Percentiles rank a stretch among this genome's conserved stretches.
phyloP scores from a whole-genome alignment of 2,888 invertebrate genomes.

The Ormyrus labotus region DNA sequence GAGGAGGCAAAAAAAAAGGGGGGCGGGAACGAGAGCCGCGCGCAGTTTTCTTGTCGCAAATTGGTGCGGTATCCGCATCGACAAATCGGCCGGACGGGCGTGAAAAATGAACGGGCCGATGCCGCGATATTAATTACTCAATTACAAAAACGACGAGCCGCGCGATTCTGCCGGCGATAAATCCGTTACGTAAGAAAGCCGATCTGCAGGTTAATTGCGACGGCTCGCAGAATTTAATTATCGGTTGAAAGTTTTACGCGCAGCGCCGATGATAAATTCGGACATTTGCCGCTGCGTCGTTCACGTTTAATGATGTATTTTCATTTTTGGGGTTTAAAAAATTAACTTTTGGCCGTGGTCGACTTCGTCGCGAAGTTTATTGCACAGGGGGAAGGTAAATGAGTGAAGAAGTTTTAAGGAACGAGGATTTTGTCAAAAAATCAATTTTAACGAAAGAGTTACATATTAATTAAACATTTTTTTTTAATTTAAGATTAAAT shows the following conservation, averaged over 20 bases:
- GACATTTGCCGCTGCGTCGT: neutral
- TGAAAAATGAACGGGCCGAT: slow-evolving; percentile 34
- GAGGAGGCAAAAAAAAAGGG: neutral
- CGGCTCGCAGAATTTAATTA: slow-evolving; percentile 28
- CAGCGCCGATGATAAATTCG: slow-evolving; percentile 5
- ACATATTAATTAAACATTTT: no score
- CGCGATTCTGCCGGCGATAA: neutral
- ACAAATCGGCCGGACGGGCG: slow-evolving; percentile 19
- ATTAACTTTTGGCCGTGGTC: no score
- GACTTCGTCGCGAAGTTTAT: no score
- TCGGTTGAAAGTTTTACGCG: slow-evolving; percentile 15
- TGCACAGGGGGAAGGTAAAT: no score
- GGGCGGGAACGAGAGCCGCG: no score
- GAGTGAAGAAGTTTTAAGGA: no score
- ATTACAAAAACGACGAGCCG: slow-evolving; percentile 37
- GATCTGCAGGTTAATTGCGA: slow-evolving; percentile 11
- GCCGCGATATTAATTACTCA: slow-evolving; percentile 40
- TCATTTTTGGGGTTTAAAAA: no score
- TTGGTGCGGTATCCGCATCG: slow-evolving; percentile 1
- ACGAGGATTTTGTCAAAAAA: no score
- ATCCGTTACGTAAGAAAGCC: slow-evolving; percentile 41
- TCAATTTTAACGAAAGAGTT: no score
- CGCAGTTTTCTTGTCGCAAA: slow-evolving; percentile 24
- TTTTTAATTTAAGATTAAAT: no score
- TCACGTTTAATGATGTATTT: neutral